A percentile compares a stretch with the other conserved stretches of the same genome.
These are phyloP conservation scores for Graphium colonna DNA, from an alignment of 2,888 invertebrate species.

Conservation along the genomic window DNA sequence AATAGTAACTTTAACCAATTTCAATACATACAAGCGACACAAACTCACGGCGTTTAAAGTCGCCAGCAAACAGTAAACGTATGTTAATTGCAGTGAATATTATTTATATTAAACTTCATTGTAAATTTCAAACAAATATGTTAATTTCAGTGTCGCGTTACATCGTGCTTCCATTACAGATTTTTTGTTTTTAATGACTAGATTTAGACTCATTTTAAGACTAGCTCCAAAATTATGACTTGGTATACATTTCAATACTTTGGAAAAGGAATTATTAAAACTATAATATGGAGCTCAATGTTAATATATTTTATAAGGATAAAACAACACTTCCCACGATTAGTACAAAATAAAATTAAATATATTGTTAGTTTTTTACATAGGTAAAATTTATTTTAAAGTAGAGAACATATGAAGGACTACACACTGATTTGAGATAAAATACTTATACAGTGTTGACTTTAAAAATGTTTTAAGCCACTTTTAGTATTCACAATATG, in stretches of 20 bases:
- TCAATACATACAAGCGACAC: neutral
- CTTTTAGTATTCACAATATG: conserved; percentile 78
- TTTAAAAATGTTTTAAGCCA: conserved; percentile 78
- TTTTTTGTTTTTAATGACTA: neutral
- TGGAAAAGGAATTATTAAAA: conserved; percentile 58
- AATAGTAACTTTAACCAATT: no score
- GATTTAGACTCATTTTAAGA: neutral
- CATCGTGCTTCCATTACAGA: no score
- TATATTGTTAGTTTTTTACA: conserved; percentile 80
- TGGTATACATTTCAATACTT: conserved; percentile 1
- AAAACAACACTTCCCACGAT: conserved; percentile 81
- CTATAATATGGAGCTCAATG: conserved; percentile 79
- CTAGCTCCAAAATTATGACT: conserved; percentile 10
- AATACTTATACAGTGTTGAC: conserved; percentile 70
- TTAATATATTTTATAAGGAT: conserved; percentile 81
- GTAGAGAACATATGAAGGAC: conserved; percentile 79
- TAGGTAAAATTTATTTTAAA: conserved; percentile 78
- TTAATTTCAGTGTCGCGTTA: no score
- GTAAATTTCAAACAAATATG: neutral
- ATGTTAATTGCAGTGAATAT: conserved; percentile 6
- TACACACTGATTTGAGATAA: conserved; percentile 80
- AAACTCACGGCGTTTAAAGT: neutral
- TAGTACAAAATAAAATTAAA: conserved; percentile 81
- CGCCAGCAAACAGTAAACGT: neutral
- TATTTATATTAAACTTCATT: neutral